A percentile compares a stretch with the other conserved stretches of the same genome.
phyloP scores from a whole-genome alignment of 1,140 invertebrate species.

The Theocolax elegans region DNA sequence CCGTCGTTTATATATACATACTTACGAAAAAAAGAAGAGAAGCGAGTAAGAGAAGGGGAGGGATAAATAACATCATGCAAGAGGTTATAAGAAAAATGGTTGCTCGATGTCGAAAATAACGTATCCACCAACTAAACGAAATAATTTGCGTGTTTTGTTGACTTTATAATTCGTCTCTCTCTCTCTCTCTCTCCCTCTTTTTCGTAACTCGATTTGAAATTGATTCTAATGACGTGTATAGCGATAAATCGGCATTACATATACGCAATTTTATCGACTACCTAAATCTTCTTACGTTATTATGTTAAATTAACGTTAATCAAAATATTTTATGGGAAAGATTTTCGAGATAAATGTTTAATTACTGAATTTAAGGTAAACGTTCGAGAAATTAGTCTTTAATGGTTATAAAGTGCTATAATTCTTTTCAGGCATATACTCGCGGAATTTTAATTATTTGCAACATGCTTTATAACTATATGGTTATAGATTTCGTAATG shows the following conservation, averaged over 20 bases:
- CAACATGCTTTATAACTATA: no score
- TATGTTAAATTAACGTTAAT: background rate
- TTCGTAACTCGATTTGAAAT: background rate
- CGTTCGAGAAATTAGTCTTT: no score
- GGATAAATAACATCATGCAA: no score
- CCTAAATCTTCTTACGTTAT: background rate
- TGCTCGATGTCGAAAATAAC: conserved; percentile 24
- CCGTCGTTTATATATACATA: background rate
- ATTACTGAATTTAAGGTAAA: background rate
- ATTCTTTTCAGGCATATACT: no score
- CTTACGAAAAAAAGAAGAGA: background rate
- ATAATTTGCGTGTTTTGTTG: conserved; percentile 1
- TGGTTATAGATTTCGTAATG: no score
- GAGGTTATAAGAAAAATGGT: no score
- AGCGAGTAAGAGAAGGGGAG: background rate
- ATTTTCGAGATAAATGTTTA: background rate
- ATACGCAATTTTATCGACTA: background rate
- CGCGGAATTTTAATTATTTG: no score
- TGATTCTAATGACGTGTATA: background rate
- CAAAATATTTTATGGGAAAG: background rate
- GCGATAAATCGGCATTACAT: no score
- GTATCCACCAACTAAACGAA: background rate
- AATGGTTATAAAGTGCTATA: no score
- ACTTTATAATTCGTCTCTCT: background rate
- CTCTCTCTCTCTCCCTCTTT: no score